Percentiles rank a stretch among this genome's conserved stretches.
These are phyloP conservation scores for Pelmatolapia mariae DNA, from an alignment of 2,113 vertebrate species.

Conservation along the genomic window DNA sequence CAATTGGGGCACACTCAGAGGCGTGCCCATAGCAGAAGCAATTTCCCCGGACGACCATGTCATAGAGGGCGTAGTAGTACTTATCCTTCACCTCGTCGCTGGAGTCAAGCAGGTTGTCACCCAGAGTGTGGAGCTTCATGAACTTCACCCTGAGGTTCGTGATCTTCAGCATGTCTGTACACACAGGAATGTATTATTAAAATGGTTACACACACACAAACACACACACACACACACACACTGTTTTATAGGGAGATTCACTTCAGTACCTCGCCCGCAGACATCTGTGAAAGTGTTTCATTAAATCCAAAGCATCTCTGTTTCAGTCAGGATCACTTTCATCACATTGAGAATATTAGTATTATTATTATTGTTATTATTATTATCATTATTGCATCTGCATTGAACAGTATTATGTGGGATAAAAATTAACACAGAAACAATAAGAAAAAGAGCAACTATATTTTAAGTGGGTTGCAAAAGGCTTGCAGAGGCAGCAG, in stretches of 20 bases:
- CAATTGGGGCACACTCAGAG: constrained; percentile 84
- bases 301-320: not conserved
- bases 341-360: not conserved
- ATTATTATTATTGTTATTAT: fast-evolving
- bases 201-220: not conserved
- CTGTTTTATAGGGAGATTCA: not conserved
- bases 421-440: not conserved
- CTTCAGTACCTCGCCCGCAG: not conserved
- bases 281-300: not conserved
- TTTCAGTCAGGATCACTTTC: not conserved
- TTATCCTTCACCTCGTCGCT: constrained; percentile 90
- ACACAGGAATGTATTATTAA: not conserved
- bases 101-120: constrained; percentile 89
- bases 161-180: constrained; percentile 89
- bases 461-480: not conserved
- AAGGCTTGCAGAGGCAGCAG: not conserved
- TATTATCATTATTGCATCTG: not conserved
- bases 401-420: not conserved
- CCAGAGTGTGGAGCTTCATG: constrained; percentile 86
- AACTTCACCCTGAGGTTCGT: constrained; percentile 92
- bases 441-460: not conserved
- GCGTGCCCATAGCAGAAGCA: constrained; percentile 98
- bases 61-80: constrained; percentile 93
- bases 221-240: not conserved
- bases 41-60: constrained; percentile 96